Evolutionary conservation across 1,140 invertebrate species (phyloP).

Genomic region (Harlomillsia oculata): DNA sequence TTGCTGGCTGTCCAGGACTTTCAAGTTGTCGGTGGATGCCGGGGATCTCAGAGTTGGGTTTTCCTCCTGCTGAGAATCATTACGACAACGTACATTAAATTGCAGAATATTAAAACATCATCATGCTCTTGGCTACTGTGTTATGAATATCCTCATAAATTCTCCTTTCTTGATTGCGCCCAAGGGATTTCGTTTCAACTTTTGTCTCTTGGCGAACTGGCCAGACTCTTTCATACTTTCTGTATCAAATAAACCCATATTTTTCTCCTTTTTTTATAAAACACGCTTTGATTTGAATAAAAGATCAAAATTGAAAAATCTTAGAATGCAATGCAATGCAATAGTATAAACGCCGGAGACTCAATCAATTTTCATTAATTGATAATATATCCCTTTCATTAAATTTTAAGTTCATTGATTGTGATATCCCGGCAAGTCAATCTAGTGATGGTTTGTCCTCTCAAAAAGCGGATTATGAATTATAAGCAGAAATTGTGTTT

Average conservation of each 20-base stretch:
- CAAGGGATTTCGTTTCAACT: constrained; percentile 4
- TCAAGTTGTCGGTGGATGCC: constrained; percentile 26
- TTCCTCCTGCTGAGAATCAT: constrained; percentile 28
- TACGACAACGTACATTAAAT: constrained; percentile 29
- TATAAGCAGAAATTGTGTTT: too few relatives aligned
- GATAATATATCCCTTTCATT: too few relatives aligned
- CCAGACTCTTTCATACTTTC: not conserved
- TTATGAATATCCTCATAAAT: constrained; percentile 18
- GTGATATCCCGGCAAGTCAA: too few relatives aligned
- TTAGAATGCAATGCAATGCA: not conserved
- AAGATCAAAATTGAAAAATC: not conserved
- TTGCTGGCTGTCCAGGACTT: constrained; percentile 22
- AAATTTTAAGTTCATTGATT: too few relatives aligned
- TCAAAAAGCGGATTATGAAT: too few relatives aligned
- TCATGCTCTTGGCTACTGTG: constrained; percentile 29
- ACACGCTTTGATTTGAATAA: not conserved
- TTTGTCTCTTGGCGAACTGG: not conserved
- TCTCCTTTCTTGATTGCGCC: constrained; percentile 7
- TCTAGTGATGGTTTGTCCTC: too few relatives aligned
- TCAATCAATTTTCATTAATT: too few relatives aligned
- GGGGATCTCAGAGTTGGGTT: constrained; percentile 16
- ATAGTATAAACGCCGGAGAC: not conserved
- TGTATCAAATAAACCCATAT: not conserved
- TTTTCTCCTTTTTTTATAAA: not conserved
- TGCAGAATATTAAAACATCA: constrained; percentile 33